phyloP scores from a whole-genome alignment of 2,888 invertebrate genomes.

The Acrobeloides nanus region DNA sequence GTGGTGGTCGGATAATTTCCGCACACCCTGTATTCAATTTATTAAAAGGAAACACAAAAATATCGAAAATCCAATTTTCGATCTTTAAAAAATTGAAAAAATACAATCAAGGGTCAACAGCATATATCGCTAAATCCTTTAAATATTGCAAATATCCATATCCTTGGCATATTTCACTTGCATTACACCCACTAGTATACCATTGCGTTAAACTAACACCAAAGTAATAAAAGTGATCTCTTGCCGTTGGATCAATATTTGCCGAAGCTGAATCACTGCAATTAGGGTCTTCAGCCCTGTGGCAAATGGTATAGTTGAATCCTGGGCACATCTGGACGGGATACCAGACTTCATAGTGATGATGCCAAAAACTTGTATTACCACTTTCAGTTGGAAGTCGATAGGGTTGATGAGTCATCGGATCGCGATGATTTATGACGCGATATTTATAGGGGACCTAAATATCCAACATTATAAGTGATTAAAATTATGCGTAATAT shows the following conservation, averaged over 20 bases:
- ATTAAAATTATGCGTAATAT: conserved; percentile 1
- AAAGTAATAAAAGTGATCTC: conserved; percentile 8
- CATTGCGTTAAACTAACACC: conserved; percentile 5
- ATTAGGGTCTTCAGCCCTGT: conserved; percentile 9
- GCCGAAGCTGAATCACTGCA: background rate
- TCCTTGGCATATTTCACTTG: too few species aligned
- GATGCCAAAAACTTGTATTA: conserved; percentile 16
- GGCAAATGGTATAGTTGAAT: conserved; percentile 3
- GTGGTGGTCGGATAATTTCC: too few species aligned
- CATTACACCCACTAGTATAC: conserved; percentile 6
- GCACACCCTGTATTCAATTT: too few species aligned
- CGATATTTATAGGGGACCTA: conserved; percentile 23
- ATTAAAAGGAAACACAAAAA: too few species aligned
- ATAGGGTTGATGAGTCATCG: conserved; percentile 13
- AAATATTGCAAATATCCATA: too few species aligned
- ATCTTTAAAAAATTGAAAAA: too few species aligned
- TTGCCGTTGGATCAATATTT: background rate
- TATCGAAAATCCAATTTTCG: too few species aligned
- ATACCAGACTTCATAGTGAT: conserved; percentile 18
- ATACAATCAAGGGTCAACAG: too few species aligned
- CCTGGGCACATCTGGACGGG: conserved; percentile 1
- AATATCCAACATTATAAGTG: conserved; percentile 3
- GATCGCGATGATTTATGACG: conserved; percentile 12
- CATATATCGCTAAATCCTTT: too few species aligned
- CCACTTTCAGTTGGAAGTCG: conserved; percentile 9